phyloP scores from a whole-genome alignment of 2,113 vertebrate species.

The Sander vitreus region DNA sequence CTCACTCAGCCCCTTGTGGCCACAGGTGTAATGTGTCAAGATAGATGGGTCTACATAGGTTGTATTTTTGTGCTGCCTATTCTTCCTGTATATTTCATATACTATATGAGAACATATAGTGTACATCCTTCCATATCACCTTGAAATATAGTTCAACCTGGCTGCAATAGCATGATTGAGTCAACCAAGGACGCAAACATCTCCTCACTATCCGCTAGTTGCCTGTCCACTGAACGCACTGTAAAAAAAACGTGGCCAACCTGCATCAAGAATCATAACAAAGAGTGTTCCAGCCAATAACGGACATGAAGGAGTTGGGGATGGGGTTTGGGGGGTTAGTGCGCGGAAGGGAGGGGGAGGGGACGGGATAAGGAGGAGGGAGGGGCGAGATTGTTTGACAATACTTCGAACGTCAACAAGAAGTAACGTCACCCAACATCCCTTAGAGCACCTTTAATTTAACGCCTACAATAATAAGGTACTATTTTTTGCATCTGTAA shows the following conservation, averaged over 20 bases:
- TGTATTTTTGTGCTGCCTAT: background rate
- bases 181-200: background rate
- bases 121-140: background rate
- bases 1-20: constrained; percentile 52
- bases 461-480: background rate
- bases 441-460: background rate
- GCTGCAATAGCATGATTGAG: background rate
- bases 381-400: too few relatives aligned
- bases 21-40: constrained; percentile 22
- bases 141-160: background rate
- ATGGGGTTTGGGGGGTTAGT: too few relatives aligned
- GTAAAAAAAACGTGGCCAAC: too few relatives aligned
- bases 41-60: background rate
- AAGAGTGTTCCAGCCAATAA: too few relatives aligned
- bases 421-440: too few relatives aligned
- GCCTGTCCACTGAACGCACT: too few relatives aligned
- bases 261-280: too few relatives aligned
- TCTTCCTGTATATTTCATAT: background rate
- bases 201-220: too few relatives aligned
- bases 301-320: too few relatives aligned
- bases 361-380: too few relatives aligned
- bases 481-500: background rate
- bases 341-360: too few relatives aligned
- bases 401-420: too few relatives aligned
- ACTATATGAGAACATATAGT: background rate